Evolutionary conservation across 2,113 vertebrate species (phyloP).

Genomic region (Narcine bancroftii): DNA sequence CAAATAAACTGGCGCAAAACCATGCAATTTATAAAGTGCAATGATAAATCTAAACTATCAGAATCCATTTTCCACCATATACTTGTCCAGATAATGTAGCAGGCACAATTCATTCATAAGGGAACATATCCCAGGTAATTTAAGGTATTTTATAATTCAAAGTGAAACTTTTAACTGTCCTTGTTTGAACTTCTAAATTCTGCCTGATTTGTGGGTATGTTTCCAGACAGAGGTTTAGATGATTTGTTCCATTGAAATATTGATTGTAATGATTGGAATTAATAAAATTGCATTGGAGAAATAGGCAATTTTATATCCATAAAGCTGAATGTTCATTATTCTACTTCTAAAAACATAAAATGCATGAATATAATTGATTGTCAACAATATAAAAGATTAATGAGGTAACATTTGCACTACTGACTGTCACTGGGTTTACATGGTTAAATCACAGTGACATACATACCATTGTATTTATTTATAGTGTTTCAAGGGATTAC

Average conservation of each 20-base stretch:
- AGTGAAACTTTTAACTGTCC: not conserved
- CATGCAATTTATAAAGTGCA: not conserved
- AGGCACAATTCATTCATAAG: not conserved
- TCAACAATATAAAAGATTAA: too few relatives aligned
- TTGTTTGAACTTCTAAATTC: not conserved
- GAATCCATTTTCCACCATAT: not conserved
- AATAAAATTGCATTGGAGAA: not conserved
- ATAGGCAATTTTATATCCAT: not conserved
- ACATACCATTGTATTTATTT: not conserved
- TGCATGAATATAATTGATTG: not conserved
- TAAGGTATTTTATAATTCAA: not conserved
- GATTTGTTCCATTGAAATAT: not conserved
- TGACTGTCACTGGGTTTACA: not conserved
- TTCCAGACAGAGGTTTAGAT: not conserved
- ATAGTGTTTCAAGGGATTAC: not conserved
- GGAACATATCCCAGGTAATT: not conserved
- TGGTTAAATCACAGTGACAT: not conserved
- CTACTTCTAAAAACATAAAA: not conserved
- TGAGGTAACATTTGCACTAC: too few relatives aligned
- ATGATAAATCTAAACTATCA: not conserved
- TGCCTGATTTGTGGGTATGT: not conserved
- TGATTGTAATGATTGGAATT: too few relatives aligned
- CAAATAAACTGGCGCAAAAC: not conserved
- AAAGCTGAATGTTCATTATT: not conserved
- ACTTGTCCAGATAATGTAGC: not conserved